phyloP scores from a whole-genome alignment of 2,797 vertebrate species.

The Sebastes melanostomus region DNA sequence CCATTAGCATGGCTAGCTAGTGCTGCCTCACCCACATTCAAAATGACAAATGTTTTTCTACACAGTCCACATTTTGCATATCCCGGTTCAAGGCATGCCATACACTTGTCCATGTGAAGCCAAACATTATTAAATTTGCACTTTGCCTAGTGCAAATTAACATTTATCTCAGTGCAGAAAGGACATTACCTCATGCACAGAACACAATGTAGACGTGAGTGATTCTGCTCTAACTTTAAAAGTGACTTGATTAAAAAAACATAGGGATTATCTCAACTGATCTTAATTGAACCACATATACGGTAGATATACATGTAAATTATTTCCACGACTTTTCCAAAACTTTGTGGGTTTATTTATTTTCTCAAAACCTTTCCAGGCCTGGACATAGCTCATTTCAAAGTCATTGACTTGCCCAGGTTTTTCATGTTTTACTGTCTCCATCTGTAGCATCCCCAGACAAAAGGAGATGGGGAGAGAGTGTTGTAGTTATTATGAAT shows the following conservation, averaged over 20 bases:
- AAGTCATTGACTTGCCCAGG: not conserved
- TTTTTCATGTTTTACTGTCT: not conserved
- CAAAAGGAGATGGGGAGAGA: not conserved
- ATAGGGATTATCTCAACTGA: not conserved
- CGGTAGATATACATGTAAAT: not conserved
- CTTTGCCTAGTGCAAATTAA: not conserved
- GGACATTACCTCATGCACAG: not conserved
- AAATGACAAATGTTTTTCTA: not conserved
- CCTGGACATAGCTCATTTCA: not conserved
- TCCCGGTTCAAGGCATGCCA: not conserved
- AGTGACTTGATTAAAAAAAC: not conserved
- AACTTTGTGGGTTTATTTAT: not conserved
- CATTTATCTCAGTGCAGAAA: not conserved
- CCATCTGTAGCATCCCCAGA: not conserved
- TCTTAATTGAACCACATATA: not conserved
- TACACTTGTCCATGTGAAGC: not conserved
- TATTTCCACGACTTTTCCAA: not conserved
- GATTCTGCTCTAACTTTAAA: not conserved
- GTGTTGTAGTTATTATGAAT: not conserved
- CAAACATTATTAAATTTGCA: not conserved
- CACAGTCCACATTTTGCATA: not conserved
- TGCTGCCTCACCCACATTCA: not conserved
- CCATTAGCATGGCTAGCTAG: not conserved
- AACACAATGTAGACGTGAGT: not conserved
- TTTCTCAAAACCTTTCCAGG: not conserved